Conservation (phyloP, 2,113 vertebrate genomes). For the Dipodomys spectabilis region DNA sequence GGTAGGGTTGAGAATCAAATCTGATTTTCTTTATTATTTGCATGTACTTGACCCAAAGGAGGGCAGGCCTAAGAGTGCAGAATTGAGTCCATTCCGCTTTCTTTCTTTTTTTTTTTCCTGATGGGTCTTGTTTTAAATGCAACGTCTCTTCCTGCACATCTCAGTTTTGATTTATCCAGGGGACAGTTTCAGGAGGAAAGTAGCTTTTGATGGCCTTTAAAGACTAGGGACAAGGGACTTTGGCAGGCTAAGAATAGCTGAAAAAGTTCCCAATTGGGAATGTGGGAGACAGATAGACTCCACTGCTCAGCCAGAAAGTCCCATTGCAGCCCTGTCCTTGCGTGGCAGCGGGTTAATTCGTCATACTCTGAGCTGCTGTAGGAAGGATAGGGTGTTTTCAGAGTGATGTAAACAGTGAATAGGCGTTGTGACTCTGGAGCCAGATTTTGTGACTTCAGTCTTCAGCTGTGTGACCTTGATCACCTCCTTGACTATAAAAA, state of each 20-base stretch:
- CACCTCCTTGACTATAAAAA: not conserved
- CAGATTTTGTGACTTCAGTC: not conserved
- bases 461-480: not conserved
- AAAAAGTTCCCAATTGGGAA: accelerated
- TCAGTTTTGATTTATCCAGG: not conserved
- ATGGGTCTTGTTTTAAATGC: not conserved
- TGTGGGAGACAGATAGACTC: not conserved
- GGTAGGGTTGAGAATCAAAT: not conserved
- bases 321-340: not conserved
- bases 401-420: accelerated
- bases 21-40: accelerated
- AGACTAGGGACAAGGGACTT: not conserved
- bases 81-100: not conserved
- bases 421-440: not conserved
- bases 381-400: not conserved
- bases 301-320: not conserved
- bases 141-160: not conserved
- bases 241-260: accelerated
- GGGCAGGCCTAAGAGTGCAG: not conserved
- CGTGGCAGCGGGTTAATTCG: not conserved
- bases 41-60: not conserved
- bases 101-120: not conserved
- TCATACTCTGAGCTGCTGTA: not conserved
- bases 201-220: not conserved
- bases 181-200: not conserved